Evolutionary conservation across 2,113 vertebrate genomes (phyloP), one percentile per base, ranked within the genome.

Genomic region (Psettodes erumei): DNA sequence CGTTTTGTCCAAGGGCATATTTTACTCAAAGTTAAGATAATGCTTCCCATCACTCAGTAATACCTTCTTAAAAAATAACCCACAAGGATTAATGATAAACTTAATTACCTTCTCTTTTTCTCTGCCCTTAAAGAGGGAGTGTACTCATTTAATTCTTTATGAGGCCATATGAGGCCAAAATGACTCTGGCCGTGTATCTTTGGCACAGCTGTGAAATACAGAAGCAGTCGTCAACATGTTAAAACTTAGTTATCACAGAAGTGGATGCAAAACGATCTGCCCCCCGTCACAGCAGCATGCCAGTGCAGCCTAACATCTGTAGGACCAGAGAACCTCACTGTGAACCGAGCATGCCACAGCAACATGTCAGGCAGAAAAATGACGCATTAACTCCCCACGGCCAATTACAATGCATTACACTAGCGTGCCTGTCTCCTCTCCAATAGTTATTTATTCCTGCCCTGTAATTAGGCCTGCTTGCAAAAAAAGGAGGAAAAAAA

Each of bases 401-500:
- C 69, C 83, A 82, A 88, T 90, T 90, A 89, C 87, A 73, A 91
- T 82, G 79, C 79, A 88, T 89, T 87, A 85, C 77, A 56, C 68
- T 63, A 45, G 83, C 56, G 32, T 79, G 83, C 75, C 65, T 68
- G 79, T 71, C 75, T 86, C 64, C 77, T 86, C 77, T 89, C 79
- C 86, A 81, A 86, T 80, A 76, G 87, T 87, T 85, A 86, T 90
- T 91, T 90, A 91, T 92, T 85, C 78, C 69, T 86, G 82, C 80
- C 86, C 85, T 90, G 79, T 92, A 92, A 93, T 92, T 90, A 91
- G 86, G 83, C 74, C 75, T 71, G 78, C 79, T 60, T 88, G 87
- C 73, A 74, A 86, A 71, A 74, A 48, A 70, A 82, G 82, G 71
- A 64, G 38, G 68, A 81, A 73, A 89, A 69, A 80, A 85, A 87